phyloP scores from a whole-genome alignment of 2,113 vertebrate species.

The Chlorodrepanis virens region DNA sequence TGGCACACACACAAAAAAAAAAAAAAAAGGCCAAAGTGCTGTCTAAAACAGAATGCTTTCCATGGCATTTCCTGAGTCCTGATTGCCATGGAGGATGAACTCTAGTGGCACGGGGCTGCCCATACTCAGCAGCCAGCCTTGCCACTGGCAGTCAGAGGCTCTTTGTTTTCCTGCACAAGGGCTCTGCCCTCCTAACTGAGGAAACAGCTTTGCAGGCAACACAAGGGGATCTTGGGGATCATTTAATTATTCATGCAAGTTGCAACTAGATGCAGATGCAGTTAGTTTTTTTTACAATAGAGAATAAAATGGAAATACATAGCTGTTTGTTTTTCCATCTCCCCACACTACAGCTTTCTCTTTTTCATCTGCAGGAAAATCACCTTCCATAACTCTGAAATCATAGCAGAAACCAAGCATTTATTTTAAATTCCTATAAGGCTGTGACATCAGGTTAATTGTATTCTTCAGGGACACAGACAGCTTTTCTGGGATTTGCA shows the following conservation, averaged over 20 bases:
- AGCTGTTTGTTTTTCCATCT: background rate
- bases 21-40: background rate
- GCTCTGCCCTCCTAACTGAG: background rate
- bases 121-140: background rate
- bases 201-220: constrained; percentile 15
- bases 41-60: background rate
- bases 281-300: background rate
- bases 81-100: background rate
- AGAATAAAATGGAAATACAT: constrained; percentile 7
- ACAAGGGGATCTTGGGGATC: background rate
- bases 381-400: background rate
- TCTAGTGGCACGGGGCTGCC: background rate
- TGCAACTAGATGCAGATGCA: constrained; percentile 45
- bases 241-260: constrained; percentile 57
- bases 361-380: background rate
- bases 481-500: background rate
- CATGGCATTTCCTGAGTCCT: fast-evolving
- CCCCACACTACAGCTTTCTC: background rate
- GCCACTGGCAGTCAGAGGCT: background rate
- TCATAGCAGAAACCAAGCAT: background rate
- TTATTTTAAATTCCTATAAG: constrained; percentile 8
- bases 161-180: background rate
- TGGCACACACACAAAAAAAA: background rate
- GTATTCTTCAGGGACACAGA: background rate
- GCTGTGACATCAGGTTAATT: background rate